Percentiles rank a stretch among this genome's conserved stretches.
Evolutionary conservation across 2,113 vertebrate species (phyloP).

Genomic region (Tyto alba): DNA sequence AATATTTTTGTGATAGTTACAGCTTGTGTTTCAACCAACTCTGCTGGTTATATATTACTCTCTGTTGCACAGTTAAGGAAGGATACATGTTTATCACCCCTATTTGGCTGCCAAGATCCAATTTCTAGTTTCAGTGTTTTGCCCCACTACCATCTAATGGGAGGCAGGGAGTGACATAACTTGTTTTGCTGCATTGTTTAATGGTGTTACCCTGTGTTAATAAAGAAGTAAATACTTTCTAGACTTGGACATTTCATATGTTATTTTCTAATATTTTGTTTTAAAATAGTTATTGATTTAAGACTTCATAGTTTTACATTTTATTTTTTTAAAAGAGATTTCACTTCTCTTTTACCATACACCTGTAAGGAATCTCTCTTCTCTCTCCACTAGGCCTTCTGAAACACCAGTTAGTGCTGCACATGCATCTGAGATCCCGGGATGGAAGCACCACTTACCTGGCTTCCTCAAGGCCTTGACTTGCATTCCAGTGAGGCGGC

Average conservation of each 20-base stretch:
- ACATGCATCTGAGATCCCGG: background rate
- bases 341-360: background rate
- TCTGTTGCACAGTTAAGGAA: background rate
- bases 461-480: background rate
- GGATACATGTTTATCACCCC: accelerated
- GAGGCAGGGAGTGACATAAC: background rate
- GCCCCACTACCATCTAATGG: background rate
- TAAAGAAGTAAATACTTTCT: background rate
- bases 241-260: background rate
- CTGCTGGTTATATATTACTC: background rate
- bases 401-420: background rate
- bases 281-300: background rate
- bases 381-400: background rate
- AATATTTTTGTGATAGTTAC: background rate
- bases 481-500: background rate
- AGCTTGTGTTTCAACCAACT: background rate
- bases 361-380: background rate
- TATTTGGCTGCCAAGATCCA: background rate
- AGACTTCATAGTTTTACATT: background rate
- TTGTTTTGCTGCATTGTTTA: background rate
- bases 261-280: background rate
- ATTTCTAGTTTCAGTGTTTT: background rate
- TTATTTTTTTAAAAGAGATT: background rate
- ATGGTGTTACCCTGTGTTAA: background rate
- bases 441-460: background rate